phyloP scores from a whole-genome alignment of 2,888 invertebrate species.

The Tenthredo distinguenda region DNA sequence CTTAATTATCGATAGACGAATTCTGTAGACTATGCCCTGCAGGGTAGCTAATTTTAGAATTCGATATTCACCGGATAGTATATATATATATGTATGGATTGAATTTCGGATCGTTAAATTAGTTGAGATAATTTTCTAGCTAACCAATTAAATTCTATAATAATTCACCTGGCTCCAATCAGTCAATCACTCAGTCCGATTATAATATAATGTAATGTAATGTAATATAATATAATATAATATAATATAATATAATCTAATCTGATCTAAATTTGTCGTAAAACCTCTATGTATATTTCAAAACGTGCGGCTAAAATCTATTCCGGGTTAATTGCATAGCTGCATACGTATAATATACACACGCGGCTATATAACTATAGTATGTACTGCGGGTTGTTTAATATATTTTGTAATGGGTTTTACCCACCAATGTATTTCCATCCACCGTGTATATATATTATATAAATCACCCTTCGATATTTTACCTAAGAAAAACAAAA shows the following conservation, averaged over 20 bases:
- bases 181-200: background rate
- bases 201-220: background rate
- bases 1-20: background rate
- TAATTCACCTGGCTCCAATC: background rate
- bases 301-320: conserved; percentile 7
- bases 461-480: background rate
- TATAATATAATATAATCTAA: background rate
- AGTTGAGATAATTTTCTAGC: background rate
- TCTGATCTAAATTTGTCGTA: background rate
- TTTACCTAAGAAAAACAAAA: background rate
- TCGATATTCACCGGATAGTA: background rate
- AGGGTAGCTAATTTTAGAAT: background rate
- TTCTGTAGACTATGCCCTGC: background rate
- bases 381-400: background rate
- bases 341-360: background rate
- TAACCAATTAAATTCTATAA: background rate
- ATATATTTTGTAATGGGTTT: background rate
- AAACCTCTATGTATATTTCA: background rate
- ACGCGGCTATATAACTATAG: background rate
- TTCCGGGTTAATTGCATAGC: conserved; percentile 26
- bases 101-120: background rate
- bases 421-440: background rate
- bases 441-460: background rate
- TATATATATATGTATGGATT: background rate
- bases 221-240: background rate